A percentile compares a stretch with the other conserved stretches of the same genome.
These are phyloP conservation scores for Meteorus sp. DNA, from an alignment of 1,140 invertebrate species.

Conservation along the genomic window DNA sequence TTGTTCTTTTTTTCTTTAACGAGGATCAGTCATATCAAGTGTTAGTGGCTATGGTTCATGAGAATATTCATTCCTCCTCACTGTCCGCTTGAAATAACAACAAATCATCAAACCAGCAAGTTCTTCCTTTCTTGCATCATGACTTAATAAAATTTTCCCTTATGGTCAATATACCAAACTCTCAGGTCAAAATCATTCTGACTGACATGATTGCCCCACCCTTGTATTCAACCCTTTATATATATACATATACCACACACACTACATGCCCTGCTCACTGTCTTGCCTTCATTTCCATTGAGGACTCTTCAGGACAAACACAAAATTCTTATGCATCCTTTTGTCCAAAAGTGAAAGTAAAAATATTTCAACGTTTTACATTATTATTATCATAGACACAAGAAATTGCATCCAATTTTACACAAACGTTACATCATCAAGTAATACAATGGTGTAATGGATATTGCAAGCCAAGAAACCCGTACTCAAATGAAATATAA, in stretches of 20 bases:
- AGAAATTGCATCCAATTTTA: no score
- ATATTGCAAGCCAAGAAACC: no score
- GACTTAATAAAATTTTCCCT: conserved; percentile 55
- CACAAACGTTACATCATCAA: no score
- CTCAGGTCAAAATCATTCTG: conserved; percentile 33
- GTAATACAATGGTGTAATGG: no score
- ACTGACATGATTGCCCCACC: conserved; percentile 39
- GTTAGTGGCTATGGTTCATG: conserved; percentile 39
- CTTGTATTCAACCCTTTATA: no score
- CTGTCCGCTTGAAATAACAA: conserved; percentile 52
- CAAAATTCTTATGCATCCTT: not conserved
- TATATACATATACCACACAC: no score
- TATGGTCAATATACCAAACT: conserved; percentile 32
- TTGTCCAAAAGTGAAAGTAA: not conserved
- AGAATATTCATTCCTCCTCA: no score
- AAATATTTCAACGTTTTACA: no score
- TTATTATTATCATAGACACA: no score
- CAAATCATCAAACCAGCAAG: conserved; percentile 39
- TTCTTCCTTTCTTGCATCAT: conserved; percentile 53
- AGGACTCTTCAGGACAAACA: conserved; percentile 25
- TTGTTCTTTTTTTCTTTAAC: conserved; percentile 1
- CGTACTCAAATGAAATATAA: no score
- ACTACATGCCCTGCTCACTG: conserved; percentile 17
- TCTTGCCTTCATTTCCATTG: conserved; percentile 34
- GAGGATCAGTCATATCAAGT: conserved; percentile 35